Evolutionary conservation across 1,140 invertebrate genomes (phyloP), one percentile per base, ranked within the genome.

Genomic region (Chrysoperla carnea): DNA sequence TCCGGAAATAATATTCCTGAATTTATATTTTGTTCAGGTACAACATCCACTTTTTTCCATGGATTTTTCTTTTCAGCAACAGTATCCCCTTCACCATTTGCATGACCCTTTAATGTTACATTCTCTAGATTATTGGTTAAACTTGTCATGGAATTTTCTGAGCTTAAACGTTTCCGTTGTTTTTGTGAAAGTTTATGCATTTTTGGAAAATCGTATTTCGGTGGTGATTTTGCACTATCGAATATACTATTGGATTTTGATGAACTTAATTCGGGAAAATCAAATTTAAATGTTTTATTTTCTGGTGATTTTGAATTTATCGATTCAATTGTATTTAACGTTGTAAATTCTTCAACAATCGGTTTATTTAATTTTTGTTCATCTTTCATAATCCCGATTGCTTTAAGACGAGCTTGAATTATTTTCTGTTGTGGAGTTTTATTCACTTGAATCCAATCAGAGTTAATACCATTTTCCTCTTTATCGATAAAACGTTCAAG

Each of bases 121-220:
- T 33, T 31, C 2, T 41, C 40, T 14, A 41, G 14, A 6, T 41
- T 6, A n/a, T 31, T n/a, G 7, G 28, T 28, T 31, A 41, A 33
- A 31, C n/a, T 23, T 13, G 6, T 8, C n/a, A 28, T 41, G 6
- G 28, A n/a, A 8, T 12, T 31, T 46, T 65, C 57, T 42, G 60
- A 50, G 1, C 61, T 61, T 28, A 70, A 49, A 47, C 63, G 68
- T 50, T 75, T 75, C 12, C 71, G 56, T 53, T 75, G 70, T 45
- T 75, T 76, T 48, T 76, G 74, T 7, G 73, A 76, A 14, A 75
- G 42, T 53, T 70, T 73, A 4, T 47, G 42, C 8, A 58, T 54
- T 41, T 57, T 59, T 7, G 29, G 29, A 11, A 29, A 29, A 8
- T 52, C 51, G n/a, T 37, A 42, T 35, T 50, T 52, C 8, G 48